Percentiles rank a stretch among this genome's conserved stretches.
These are phyloP conservation scores for Oreochromis aureus DNA, from an alignment of 2,113 vertebrate species.

Conservation along the genomic window DNA sequence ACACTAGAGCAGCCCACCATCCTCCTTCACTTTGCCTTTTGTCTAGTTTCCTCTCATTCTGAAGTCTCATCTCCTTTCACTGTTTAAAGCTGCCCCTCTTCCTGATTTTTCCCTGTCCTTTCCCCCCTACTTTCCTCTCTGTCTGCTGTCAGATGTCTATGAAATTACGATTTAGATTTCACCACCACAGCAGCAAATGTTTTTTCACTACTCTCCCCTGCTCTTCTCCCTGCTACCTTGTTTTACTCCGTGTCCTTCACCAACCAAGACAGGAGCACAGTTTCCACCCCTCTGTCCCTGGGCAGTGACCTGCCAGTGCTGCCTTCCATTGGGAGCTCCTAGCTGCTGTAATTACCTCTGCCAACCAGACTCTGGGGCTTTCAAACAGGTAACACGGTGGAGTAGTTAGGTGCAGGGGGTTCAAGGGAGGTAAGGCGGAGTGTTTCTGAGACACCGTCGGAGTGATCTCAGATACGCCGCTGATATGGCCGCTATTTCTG, in stretches of 20 bases:
- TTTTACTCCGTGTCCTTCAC: slow-evolving; percentile 19
- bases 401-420: slow-evolving; percentile 33
- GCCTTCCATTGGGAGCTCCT: slow-evolving; percentile 56
- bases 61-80: not conserved
- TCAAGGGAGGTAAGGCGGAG: slow-evolving; percentile 30
- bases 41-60: slow-evolving; percentile 21
- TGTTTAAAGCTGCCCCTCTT: not conserved
- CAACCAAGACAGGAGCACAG: slow-evolving; percentile 26
- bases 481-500: slow-evolving; percentile 31
- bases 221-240: not conserved
- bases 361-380: slow-evolving; percentile 67
- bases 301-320: slow-evolving; percentile 54
- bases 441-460: slow-evolving; percentile 22
- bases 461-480: slow-evolving; percentile 45
- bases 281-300: slow-evolving; percentile 48
- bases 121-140: not conserved
- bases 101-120: not conserved
- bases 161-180: slow-evolving; percentile 21
- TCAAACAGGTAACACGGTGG: slow-evolving; percentile 64
- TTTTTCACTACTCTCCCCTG: not conserved
- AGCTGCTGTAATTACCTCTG: slow-evolving; percentile 71
- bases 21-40: slow-evolving; percentile 35
- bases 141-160: not conserved
- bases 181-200: not conserved
- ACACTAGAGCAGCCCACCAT: slow-evolving; percentile 6